These are phyloP conservation scores for Pseudomyrmex dendroicus DNA, from an alignment of 1,140 invertebrate species.

Conservation along the genomic window DNA sequence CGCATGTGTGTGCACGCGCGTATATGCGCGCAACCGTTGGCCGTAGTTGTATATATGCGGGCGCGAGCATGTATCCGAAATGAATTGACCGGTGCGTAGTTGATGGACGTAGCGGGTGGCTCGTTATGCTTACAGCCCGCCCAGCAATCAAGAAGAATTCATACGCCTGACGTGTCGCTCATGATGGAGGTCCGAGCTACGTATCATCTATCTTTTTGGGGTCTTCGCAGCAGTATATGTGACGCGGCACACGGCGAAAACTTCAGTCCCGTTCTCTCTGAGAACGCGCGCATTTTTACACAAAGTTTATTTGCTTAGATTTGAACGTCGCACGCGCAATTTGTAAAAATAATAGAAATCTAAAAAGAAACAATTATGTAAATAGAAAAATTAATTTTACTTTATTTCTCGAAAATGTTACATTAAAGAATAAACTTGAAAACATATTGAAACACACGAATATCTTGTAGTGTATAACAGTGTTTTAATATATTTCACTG, in stretches of 20 bases:
- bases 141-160: slow-evolving; percentile 83
- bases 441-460: no score
- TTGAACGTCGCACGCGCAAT: neutral
- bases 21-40: neutral
- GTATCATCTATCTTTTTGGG: slow-evolving; percentile 80
- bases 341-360: slow-evolving; percentile 22
- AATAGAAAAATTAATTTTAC: neutral
- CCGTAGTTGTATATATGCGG: neutral
- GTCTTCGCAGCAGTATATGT: slow-evolving; percentile 64
- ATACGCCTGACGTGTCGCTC: slow-evolving; percentile 84
- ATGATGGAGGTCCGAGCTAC: slow-evolving; percentile 81
- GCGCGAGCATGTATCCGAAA: slow-evolving; percentile 72
- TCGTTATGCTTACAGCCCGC: slow-evolving; percentile 80
- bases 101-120: slow-evolving; percentile 85
- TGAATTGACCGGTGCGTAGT: slow-evolving; percentile 82
- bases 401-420: neutral
- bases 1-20: neutral
- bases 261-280: slow-evolving; percentile 17
- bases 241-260: slow-evolving; percentile 55
- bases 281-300: slow-evolving; percentile 6
- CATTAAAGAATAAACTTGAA: no score
- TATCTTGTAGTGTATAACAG: no score
- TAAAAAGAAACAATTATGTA: neutral
- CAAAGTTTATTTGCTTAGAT: slow-evolving; percentile 21
- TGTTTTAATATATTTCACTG: neutral